A percentile compares a stretch with the other conserved stretches of the same genome.
These are phyloP conservation scores for Tachina lurida DNA, from an alignment of 2,888 invertebrate genomes.

Conservation along the genomic window DNA sequence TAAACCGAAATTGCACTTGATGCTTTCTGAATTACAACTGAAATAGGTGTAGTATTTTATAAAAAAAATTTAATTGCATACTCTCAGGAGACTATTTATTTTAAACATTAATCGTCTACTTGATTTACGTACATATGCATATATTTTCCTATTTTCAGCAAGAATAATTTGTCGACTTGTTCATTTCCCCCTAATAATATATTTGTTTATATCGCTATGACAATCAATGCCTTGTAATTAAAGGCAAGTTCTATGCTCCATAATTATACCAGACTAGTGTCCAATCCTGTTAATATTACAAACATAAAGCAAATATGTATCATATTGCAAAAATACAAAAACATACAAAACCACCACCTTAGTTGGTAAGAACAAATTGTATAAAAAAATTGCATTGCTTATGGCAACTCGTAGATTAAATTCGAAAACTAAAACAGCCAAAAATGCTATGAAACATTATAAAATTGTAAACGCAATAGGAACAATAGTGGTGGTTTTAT, in stretches of 20 bases:
- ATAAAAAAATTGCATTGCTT: conserved; percentile 56
- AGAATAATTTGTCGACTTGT: no score
- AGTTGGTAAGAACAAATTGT: conserved; percentile 1
- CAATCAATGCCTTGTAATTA: conserved; percentile 41
- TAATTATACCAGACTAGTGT: conserved; percentile 22
- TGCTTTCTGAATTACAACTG: no score
- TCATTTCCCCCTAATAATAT: not conserved
- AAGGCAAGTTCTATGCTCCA: conserved; percentile 18
- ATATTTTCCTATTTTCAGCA: no score
- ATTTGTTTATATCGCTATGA: not conserved
- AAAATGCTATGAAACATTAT: conserved; percentile 30
- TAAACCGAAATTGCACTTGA: no score
- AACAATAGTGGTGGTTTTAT: conserved; percentile 33
- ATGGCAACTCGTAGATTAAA: conserved; percentile 68
- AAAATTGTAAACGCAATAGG: conserved; percentile 3
- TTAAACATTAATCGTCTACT: no score
- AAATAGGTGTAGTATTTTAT: no score
- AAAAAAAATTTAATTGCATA: no score
- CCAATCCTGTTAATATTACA: conserved; percentile 29
- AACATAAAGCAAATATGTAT: conserved; percentile 29
- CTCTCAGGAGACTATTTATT: no score
- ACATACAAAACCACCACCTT: conserved; percentile 20
- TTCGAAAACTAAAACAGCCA: conserved; percentile 53
- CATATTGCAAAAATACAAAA: conserved; percentile 26
- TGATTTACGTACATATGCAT: no score